Percentiles rank a stretch among this genome's conserved stretches.
Conservation (phyloP, 2,113 vertebrate species). For the Kryptolebias marmoratus region DNA sequence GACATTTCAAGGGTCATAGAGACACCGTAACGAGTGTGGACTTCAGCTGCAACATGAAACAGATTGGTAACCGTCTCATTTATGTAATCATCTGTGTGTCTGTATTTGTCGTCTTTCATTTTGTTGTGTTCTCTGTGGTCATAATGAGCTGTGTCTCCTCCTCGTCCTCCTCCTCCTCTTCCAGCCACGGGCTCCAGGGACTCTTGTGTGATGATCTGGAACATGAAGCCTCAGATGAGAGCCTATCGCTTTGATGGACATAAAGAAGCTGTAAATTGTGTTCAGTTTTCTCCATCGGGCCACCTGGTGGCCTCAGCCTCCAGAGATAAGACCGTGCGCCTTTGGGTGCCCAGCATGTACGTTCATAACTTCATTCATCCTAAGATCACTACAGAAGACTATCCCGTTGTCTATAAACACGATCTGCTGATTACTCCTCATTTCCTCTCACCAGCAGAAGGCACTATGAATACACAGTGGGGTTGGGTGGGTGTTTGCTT, state of each 20-base stretch:
- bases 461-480: background rate
- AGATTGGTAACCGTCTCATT: constrained; percentile 83
- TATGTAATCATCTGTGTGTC: background rate
- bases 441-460: constrained; percentile 11
- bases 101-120: background rate
- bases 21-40: constrained; percentile 91
- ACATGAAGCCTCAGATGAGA: constrained; percentile 91
- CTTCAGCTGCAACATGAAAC: constrained; percentile 90
- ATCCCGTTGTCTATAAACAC: constrained; percentile 28
- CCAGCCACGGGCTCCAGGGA: constrained; percentile 94
- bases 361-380: constrained; percentile 47
- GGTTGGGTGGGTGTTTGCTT: constrained; percentile 3
- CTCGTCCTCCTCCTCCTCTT: background rate
- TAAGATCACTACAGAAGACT: constrained; percentile 3
- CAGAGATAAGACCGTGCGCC: constrained; percentile 93
- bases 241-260: constrained; percentile 93
- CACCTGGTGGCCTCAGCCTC: constrained; percentile 94
- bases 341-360: constrained; percentile 95
- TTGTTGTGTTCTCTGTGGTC: background rate
- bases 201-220: constrained; percentile 95
- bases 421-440: background rate
- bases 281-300: constrained; percentile 96
- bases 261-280: constrained; percentile 88
- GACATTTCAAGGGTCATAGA: constrained; percentile 92
- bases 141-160: constrained; percentile 9